Percentiles rank a stretch among this genome's conserved stretches.
phyloP scores from a whole-genome alignment of 2,888 invertebrate genomes.

The Sarcophaga carnaria region DNA sequence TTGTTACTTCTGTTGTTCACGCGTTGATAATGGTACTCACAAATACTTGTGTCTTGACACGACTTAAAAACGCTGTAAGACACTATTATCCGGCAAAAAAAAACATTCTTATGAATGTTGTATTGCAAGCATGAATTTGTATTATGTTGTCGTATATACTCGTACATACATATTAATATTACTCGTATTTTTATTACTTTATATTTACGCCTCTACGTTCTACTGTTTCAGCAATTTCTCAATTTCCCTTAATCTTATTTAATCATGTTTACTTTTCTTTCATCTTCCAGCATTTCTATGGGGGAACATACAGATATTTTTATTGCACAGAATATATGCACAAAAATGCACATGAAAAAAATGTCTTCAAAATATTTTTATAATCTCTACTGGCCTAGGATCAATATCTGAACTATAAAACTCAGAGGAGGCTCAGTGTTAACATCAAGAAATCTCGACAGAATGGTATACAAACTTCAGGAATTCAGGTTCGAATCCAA shows the following conservation, averaged over 20 bases:
- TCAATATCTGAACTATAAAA: too few relatives aligned
- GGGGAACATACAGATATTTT: background rate
- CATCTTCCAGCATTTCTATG: background rate
- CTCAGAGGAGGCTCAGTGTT: too few relatives aligned
- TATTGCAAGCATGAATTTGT: background rate
- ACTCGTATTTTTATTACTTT: background rate
- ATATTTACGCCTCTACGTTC: background rate
- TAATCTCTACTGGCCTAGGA: too few relatives aligned
- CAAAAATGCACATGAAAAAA: slow-evolving; percentile 25
- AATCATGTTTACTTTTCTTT: slow-evolving; percentile 25
- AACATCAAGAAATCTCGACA: too few relatives aligned
- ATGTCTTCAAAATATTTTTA: too few relatives aligned
- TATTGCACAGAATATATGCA: slow-evolving; percentile 32
- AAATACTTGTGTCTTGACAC: slow-evolving; percentile 67
- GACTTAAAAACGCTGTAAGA: slow-evolving; percentile 65
- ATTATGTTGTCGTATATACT: background rate
- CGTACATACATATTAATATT: background rate
- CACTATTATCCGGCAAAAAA: slow-evolving; percentile 55
- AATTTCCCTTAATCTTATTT: slow-evolving; percentile 21
- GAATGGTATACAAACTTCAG: too few relatives aligned
- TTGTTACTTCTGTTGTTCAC: slow-evolving; percentile 60
- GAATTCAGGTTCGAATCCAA: too few relatives aligned
- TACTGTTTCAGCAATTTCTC: slow-evolving; percentile 14
- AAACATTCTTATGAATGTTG: slow-evolving; percentile 28
- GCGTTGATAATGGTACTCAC: slow-evolving; percentile 59